Conservation (phyloP, 2,888 invertebrate species). For the Dryococelus australis region DNA sequence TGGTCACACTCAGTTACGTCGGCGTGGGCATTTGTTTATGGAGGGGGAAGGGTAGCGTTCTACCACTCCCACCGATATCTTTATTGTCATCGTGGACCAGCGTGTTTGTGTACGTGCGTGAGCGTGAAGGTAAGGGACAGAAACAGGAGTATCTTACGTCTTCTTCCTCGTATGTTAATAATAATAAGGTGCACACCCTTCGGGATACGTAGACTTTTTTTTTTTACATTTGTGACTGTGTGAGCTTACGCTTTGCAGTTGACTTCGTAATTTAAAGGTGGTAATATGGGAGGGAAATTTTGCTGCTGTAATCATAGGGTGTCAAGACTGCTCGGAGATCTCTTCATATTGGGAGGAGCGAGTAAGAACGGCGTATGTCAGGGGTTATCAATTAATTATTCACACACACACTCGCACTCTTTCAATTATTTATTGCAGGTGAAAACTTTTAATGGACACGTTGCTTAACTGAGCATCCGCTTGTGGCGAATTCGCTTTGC, state of each 20-base stretch:
- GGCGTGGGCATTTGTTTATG: conserved; percentile 16
- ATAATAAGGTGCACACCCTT: conserved; percentile 7
- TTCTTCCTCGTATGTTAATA: neutral
- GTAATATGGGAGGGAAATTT: conserved; percentile 16
- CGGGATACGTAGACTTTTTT: neutral
- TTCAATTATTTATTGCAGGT: neutral
- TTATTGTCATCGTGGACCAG: neutral
- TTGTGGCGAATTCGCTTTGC: neutral
- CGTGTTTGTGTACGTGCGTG: neutral
- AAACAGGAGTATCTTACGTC: neutral
- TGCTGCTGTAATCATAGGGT: neutral
- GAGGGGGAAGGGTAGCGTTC: neutral
- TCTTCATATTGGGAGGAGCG: neutral
- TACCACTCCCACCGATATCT: conserved; percentile 8
- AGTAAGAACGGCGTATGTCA: neutral
- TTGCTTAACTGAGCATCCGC: neutral
- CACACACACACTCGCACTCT: neutral
- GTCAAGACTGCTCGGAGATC: conserved; percentile 2
- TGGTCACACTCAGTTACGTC: neutral
- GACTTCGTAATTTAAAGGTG: conserved; percentile 4
- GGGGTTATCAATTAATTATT: conserved; percentile 16
- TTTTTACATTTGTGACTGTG: neutral
- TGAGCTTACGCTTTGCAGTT: neutral
- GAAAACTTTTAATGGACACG: neutral
- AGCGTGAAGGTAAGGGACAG: neutral